These are phyloP conservation scores for Pentamera pediparva DNA, from an alignment of 53 echinoderm and acorn worm species.

Conservation along the genomic window DNA sequence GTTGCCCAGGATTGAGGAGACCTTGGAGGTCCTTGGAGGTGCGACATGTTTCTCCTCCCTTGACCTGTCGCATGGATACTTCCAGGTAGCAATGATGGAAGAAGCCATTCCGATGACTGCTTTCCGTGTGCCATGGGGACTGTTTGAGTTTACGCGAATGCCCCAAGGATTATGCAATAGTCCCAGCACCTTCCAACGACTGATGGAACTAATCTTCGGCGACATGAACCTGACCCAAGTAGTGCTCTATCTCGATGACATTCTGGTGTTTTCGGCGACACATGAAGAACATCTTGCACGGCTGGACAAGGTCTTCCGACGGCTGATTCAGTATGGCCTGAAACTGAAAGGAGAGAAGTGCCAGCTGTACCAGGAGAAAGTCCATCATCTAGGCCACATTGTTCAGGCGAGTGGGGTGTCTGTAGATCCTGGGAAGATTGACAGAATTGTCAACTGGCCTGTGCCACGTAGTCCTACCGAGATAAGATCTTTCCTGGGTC, in stretches of 20 bases:
- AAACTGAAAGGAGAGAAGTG: slow-evolving; percentile 40
- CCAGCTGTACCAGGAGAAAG: slow-evolving; percentile 24
- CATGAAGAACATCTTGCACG: slow-evolving; percentile 33
- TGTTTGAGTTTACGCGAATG: slow-evolving; percentile 25
- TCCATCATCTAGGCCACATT: slow-evolving; percentile 41
- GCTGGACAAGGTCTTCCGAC: slow-evolving; percentile 9
- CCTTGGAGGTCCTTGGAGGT: slow-evolving; percentile 14
- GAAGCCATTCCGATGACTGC: background rate
- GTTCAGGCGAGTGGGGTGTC: slow-evolving; percentile 31
- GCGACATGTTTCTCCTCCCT: slow-evolving; percentile 26
- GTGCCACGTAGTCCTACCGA: slow-evolving; percentile 12
- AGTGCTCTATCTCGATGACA: slow-evolving; percentile 50
- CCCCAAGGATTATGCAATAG: slow-evolving; percentile 34
- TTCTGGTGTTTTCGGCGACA: slow-evolving; percentile 45
- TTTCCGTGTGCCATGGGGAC: slow-evolving; percentile 33
- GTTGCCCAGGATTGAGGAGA: slow-evolving; percentile 40
- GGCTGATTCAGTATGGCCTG: slow-evolving; percentile 7
- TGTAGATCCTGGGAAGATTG: slow-evolving; percentile 42
- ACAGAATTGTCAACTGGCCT: slow-evolving; percentile 32
- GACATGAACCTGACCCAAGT: slow-evolving; percentile 51
- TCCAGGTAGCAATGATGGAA: slow-evolving; percentile 33
- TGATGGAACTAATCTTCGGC: slow-evolving; percentile 47
- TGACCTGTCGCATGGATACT: slow-evolving; percentile 35
- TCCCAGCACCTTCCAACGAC: slow-evolving; percentile 27
- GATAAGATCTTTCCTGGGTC: slow-evolving; percentile 37